Evolutionary conservation across 2,113 vertebrate genomes (phyloP), one percentile per base, ranked within the genome.

Genomic region (Amia ocellicauda): DNA sequence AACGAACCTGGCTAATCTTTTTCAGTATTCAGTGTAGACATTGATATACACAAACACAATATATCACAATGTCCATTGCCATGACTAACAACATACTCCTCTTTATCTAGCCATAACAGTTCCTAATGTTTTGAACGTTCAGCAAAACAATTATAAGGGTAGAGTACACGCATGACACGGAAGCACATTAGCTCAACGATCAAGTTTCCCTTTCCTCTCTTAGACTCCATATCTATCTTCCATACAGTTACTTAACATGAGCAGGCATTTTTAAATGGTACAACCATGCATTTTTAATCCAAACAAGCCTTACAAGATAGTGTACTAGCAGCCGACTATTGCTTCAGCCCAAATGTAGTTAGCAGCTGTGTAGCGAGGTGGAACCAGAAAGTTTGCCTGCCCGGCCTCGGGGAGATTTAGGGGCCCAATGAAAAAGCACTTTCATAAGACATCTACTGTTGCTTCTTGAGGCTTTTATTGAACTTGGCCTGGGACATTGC

Each of bases 281-380:
- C 17, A 20, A 41, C 9, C 56, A 58, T 58, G 8, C 36, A 58
- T 58, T 58, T 58, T 58, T 58, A 58, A 58, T 58, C 56, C 14
- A n/a, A 42, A 58, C 56, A 58, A 58, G 56, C n/a, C 28, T 11
- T 22, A 58, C 56, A 58, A 58, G 56, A 40, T 10, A 31, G 17
- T 17, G 13, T 42, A 40, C 14, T 14, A 14, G 10, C 10, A 9
- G 10, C 56, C 3, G 36, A 31, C 40, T 23, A 29, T 36, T 19
- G 8, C n/a, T 42, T 2, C 2, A 11, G 36, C 5, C n/a, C 10
- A 47, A 47, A 47, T 47, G n/a, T n/a, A 14, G 10, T 47, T 2
- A 8, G 16, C 43, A 13, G 31, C 31, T 58, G 11, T 41, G 36
- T 4, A 20, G 56, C 40, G 19, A 40, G 16, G 56, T 41, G n/a